These are phyloP conservation scores for Watersipora subatra DNA, from an alignment of 1,140 invertebrate genomes.

Conservation along the genomic window DNA sequence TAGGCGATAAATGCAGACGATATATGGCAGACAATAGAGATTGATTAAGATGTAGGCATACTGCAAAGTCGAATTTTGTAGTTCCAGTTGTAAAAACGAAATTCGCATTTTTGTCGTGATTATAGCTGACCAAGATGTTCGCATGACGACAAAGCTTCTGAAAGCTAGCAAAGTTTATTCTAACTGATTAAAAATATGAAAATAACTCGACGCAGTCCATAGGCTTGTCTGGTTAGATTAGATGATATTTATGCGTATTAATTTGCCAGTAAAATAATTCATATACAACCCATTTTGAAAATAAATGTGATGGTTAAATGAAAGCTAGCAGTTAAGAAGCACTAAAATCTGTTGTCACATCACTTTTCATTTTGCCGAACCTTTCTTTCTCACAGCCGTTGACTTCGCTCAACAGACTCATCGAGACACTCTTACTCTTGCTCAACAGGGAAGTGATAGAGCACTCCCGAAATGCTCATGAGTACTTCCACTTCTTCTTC, in stretches of 20 bases:
- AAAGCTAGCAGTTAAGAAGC: too few relatives aligned
- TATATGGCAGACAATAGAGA: too few relatives aligned
- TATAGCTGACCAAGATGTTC: too few relatives aligned
- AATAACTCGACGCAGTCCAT: background rate
- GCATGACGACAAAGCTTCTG: too few relatives aligned
- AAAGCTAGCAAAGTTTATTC: too few relatives aligned
- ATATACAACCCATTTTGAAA: background rate
- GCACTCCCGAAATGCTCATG: slow-evolving; percentile 38
- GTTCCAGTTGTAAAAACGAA: too few relatives aligned
- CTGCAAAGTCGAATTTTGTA: too few relatives aligned
- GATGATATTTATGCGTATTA: background rate
- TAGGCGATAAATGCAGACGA: too few relatives aligned
- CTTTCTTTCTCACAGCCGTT: slow-evolving; percentile 28
- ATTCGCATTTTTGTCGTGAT: too few relatives aligned
- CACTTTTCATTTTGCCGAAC: slow-evolving; percentile 7
- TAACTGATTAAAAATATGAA: too few relatives aligned
- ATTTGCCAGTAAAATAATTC: background rate
- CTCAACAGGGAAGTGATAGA: slow-evolving; percentile 42
- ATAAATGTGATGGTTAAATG: too few relatives aligned
- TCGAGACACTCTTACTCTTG: slow-evolving; percentile 34
- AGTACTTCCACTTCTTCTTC: slow-evolving; percentile 42
- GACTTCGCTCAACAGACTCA: slow-evolving; percentile 27
- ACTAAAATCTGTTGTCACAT: slow-evolving; percentile 7
- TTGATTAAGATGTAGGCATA: too few relatives aligned
- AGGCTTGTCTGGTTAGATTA: background rate